Conservation (phyloP, 2,797 vertebrate genomes). For the Darevskia nairensis region DNA sequence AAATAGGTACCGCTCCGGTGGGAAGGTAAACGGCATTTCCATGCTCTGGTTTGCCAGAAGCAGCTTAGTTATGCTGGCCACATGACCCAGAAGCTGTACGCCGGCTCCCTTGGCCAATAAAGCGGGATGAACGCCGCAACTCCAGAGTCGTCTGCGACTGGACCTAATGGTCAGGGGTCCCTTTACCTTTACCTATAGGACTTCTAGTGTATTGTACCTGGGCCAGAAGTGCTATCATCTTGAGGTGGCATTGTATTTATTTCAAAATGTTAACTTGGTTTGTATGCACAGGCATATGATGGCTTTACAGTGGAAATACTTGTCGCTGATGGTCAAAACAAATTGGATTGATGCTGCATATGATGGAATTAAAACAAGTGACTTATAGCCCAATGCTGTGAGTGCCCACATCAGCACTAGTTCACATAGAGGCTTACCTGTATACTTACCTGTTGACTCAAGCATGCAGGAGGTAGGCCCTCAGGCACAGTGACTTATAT, state of each 20-base stretch:
- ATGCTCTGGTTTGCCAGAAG: too few species aligned
- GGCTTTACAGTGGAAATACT: background rate
- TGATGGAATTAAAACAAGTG: background rate
- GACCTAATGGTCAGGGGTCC: too few species aligned
- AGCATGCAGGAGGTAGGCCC: background rate
- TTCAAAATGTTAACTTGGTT: background rate
- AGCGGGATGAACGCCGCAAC: too few species aligned
- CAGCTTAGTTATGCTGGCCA: too few species aligned
- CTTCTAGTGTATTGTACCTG: background rate
- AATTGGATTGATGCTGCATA: background rate
- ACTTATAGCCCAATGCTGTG: background rate
- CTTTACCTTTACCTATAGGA: background rate
- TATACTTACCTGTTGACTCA: background rate
- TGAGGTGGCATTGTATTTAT: background rate
- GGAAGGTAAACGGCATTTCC: too few species aligned
- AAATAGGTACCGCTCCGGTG: too few species aligned
- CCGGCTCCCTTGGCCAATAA: too few species aligned
- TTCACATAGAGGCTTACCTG: too few species aligned
- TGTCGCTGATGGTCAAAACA: background rate
- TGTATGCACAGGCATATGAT: background rate
- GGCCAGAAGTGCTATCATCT: slow-evolving; percentile 14
- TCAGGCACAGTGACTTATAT: background rate
- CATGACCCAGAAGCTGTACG: too few species aligned
- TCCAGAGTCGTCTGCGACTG: too few species aligned
- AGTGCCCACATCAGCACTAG: background rate